These are phyloP conservation scores for Catocala nupta DNA, from an alignment of 2,888 invertebrate genomes.

Conservation along the genomic window DNA sequence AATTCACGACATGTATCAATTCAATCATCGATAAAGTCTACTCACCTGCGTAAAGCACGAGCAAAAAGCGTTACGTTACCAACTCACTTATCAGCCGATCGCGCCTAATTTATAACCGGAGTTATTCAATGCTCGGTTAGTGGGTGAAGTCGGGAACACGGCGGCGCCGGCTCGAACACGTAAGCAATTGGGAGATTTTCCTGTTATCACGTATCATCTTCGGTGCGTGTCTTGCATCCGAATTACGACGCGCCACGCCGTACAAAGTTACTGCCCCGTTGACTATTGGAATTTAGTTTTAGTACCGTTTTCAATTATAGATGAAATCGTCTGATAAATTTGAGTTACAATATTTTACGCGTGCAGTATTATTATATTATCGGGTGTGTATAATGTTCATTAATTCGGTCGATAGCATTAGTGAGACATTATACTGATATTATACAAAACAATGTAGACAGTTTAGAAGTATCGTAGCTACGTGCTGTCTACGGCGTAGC, in stretches of 20 bases:
- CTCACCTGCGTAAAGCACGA: constrained; percentile 76
- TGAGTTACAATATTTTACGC: constrained; percentile 49
- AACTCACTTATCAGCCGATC: constrained; percentile 82
- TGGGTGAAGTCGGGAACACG: constrained; percentile 62
- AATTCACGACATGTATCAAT: constrained; percentile 81
- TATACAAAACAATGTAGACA: constrained; percentile 1
- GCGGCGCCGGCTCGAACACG: constrained; percentile 76
- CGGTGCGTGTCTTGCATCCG: constrained; percentile 78
- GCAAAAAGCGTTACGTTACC: constrained; percentile 74
- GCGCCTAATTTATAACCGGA: constrained; percentile 83
- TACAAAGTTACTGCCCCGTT: constrained; percentile 69
- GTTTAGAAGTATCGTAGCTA: constrained; percentile 3
- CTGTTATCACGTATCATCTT: constrained; percentile 87
- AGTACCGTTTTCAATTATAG: constrained; percentile 53
- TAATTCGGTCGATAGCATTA: constrained; percentile 1
- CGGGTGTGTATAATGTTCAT: background rate
- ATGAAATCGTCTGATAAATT: constrained; percentile 49
- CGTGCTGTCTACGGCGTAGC: constrained; percentile 28
- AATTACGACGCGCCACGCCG: constrained; percentile 56
- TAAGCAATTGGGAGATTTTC: constrained; percentile 87
- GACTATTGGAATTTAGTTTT: constrained; percentile 66
- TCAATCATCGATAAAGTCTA: constrained; percentile 81
- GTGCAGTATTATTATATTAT: constrained; percentile 18
- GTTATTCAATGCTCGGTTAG: constrained; percentile 81
- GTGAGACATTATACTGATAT: background rate